These are phyloP conservation scores for Hecatera dysodea DNA, from an alignment of 2,888 invertebrate genomes.

Conservation along the genomic window DNA sequence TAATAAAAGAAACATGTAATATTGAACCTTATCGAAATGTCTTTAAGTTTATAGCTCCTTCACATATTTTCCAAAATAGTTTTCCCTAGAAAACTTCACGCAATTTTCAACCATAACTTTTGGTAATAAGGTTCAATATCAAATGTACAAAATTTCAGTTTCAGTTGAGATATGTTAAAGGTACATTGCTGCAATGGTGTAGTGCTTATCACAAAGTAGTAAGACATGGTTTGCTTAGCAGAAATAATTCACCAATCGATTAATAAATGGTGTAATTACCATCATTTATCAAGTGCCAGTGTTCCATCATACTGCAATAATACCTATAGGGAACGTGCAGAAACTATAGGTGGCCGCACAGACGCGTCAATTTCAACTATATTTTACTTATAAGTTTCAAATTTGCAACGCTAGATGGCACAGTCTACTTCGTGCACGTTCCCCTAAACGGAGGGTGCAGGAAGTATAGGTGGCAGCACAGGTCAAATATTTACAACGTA, in stretches of 20 bases:
- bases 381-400: too few species aligned
- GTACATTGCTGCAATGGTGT: background rate
- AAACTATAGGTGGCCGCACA: too few species aligned
- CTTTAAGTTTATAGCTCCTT: constrained; percentile 13
- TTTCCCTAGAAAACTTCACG: background rate
- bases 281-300: background rate
- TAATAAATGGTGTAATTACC: background rate
- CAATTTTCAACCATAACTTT: constrained; percentile 6
- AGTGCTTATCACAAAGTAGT: constrained; percentile 25
- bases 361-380: too few species aligned
- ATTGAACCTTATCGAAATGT: constrained; percentile 28
- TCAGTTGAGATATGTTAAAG: constrained; percentile 6
- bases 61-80: background rate
- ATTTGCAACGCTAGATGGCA: too few species aligned
- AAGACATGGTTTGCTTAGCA: constrained; percentile 1
- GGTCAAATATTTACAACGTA: too few species aligned
- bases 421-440: too few species aligned
- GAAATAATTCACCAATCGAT: background rate
- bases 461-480: too few species aligned
- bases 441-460: too few species aligned
- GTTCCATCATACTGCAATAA: background rate
- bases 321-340: too few species aligned
- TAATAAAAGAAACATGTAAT: constrained; percentile 21
- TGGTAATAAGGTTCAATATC: constrained; percentile 31
- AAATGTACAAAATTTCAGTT: background rate